Evolutionary conservation across 2,888 invertebrate species (phyloP), one percentile per base, ranked within the genome.

Genomic region (Cecidostiba fungosa): DNA sequence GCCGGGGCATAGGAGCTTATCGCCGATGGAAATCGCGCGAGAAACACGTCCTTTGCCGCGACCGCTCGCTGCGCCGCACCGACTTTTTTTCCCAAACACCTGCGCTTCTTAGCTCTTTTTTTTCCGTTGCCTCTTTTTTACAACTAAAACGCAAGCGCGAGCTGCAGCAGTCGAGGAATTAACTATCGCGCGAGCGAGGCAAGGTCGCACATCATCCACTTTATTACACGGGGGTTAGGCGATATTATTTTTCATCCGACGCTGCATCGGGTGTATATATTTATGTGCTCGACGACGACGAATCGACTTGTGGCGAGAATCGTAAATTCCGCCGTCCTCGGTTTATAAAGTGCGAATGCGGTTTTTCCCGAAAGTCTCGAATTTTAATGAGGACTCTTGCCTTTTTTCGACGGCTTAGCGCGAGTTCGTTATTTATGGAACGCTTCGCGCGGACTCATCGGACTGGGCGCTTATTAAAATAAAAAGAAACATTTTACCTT

Each of bases 21-120:
- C 86, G 87, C 89, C 90, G 91, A 90, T 90, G 54, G 54, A 91
- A 90, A 88, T 88, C 87, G 86, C 86, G 79, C 85, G 85, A 80
- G 82, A 89, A 91, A 90, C 54, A 54, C n/a, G n/a, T 54, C 54
- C 54, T 54, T 90, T 87, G 50, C 70, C 10, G 14, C 29, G 79
- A 50, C 79, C 79, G 16, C 79, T 70, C 26, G 54, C 70, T 50
- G 54, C 23, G 78, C 23, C 23, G 47, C 50, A 16, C 16, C 66
- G 23, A 36, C 66, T 77, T 36, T 88, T 89, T 85, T 70, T 39
- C 36, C 29, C 36, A 39, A 19, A 70, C 70, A 39, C 70, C 70
- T 70, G 70, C n/a, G n/a, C n/a, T n/a, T n/a, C n/a, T n/a, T n/a
- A n/a, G n/a, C n/a, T n/a, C n/a, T n/a, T n/a, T n/a, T n/a, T n/a